Evolutionary conservation across 1,140 invertebrate species (phyloP).

Genomic region (Teleopsis dalmanni): DNA sequence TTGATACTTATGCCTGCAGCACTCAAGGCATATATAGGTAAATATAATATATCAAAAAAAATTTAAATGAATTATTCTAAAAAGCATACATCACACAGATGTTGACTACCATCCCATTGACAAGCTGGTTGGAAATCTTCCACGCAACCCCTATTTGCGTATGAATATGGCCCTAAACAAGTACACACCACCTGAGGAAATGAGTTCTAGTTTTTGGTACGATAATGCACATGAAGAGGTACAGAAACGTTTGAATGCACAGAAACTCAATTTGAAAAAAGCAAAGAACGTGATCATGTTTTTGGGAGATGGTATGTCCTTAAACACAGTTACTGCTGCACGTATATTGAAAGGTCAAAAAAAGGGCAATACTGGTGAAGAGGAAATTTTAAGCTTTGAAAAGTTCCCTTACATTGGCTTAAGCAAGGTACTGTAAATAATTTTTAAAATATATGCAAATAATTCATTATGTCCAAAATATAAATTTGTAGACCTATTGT

Average conservation of each 20-base stretch:
- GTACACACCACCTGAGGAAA: constrained; percentile 3
- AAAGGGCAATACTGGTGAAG: constrained; percentile 52
- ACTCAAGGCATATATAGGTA: no score
- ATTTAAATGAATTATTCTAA: no score
- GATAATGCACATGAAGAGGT: constrained; percentile 21
- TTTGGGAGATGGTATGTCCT: constrained; percentile 69
- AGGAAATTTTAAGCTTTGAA: constrained; percentile 62
- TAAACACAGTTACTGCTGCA: constrained; percentile 61
- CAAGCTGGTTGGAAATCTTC: neutral
- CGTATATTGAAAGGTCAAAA: constrained; percentile 59
- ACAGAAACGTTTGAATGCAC: constrained; percentile 13
- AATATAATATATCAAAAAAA: no score
- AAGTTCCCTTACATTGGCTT: constrained; percentile 65
- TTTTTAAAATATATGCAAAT: neutral
- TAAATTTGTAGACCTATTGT: constrained; percentile 49
- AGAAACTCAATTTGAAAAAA: constrained; percentile 4
- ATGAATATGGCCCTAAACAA: neutral
- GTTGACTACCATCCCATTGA: neutral
- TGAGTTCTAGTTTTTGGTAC: constrained; percentile 18
- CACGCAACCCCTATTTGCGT: neutral
- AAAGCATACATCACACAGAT: neutral
- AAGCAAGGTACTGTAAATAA: constrained; percentile 46
- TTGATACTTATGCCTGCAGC: no score
- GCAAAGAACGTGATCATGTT: constrained; percentile 70
- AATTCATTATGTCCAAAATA: neutral